phyloP scores from a whole-genome alignment of 2,888 invertebrate genomes.

The Orgyia antiqua region DNA sequence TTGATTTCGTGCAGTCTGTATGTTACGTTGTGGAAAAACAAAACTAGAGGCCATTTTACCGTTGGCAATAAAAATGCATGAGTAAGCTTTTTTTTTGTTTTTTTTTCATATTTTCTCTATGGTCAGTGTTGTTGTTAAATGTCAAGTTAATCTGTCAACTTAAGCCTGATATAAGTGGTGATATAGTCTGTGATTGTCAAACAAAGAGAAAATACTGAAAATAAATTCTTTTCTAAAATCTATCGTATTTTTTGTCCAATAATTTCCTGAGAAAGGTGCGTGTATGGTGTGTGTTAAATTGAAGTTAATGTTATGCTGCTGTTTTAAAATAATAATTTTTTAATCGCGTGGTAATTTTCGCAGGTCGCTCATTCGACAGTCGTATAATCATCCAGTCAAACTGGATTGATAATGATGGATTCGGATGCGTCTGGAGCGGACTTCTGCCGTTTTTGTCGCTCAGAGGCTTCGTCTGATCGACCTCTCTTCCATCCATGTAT shows the following conservation, averaged over 20 bases:
- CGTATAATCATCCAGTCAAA: conserved; percentile 55
- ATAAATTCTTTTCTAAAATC: conserved; percentile 39
- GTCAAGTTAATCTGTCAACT: too few species aligned
- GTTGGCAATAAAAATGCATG: too few species aligned
- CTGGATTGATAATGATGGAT: conserved; percentile 72
- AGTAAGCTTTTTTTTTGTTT: too few species aligned
- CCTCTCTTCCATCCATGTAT: conserved; percentile 99
- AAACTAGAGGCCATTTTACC: too few species aligned
- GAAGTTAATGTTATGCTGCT: too few species aligned
- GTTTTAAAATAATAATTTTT: too few species aligned
- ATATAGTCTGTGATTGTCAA: conserved; percentile 45
- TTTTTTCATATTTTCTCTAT: too few species aligned
- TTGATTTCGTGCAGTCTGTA: too few species aligned
- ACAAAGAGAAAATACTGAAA: conserved; percentile 41
- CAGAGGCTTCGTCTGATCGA: conserved; percentile 93
- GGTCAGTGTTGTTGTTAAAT: too few species aligned
- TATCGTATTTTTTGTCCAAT: conserved; percentile 33
- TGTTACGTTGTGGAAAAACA: too few species aligned
- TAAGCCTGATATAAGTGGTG: too few species aligned
- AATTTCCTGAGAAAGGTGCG: conserved; percentile 36
- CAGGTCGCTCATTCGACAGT: conserved; percentile 48
- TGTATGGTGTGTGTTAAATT: too few species aligned
- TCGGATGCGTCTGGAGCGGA: conserved; percentile 82
- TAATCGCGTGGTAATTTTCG: conserved; percentile 41
- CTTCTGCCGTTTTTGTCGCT: conserved; percentile 98